These are phyloP conservation scores for Neoaliturus tenellus DNA, from an alignment of 2,888 invertebrate genomes.

Conservation along the genomic window DNA sequence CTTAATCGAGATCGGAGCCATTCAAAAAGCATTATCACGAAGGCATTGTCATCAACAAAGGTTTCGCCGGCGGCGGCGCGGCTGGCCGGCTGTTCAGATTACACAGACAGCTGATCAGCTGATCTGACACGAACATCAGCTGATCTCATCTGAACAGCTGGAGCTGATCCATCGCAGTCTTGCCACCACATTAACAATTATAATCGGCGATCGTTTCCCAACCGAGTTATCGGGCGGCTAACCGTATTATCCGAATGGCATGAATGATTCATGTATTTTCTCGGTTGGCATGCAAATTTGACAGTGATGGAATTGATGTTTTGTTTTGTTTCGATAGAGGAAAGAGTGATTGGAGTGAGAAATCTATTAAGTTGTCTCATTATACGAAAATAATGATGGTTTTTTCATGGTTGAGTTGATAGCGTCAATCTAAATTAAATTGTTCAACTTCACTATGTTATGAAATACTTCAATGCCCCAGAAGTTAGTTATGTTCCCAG, in stretches of 20 bases:
- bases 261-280: not conserved
- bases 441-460: no score
- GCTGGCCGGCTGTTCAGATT: conserved; percentile 5
- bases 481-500: no score
- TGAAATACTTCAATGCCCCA: no score
- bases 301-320: not conserved
- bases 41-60: not conserved
- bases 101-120: not conserved
- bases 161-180: not conserved
- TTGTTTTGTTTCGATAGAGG: not conserved
- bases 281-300: not conserved
- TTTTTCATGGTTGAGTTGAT: no score
- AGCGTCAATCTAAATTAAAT: no score
- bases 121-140: conserved; percentile 8
- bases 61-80: not conserved
- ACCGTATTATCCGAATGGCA: not conserved
- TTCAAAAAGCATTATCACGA: not conserved
- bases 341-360: not conserved
- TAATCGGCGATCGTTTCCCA: not conserved
- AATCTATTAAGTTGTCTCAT: conserved; percentile 6
- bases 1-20: not conserved
- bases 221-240: not conserved
- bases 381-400: not conserved
- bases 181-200: conserved; percentile 2
- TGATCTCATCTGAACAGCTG: conserved; percentile 8